Evolutionary conservation across 1,140 invertebrate species (phyloP).

Genomic region (Papilio polytes): DNA sequence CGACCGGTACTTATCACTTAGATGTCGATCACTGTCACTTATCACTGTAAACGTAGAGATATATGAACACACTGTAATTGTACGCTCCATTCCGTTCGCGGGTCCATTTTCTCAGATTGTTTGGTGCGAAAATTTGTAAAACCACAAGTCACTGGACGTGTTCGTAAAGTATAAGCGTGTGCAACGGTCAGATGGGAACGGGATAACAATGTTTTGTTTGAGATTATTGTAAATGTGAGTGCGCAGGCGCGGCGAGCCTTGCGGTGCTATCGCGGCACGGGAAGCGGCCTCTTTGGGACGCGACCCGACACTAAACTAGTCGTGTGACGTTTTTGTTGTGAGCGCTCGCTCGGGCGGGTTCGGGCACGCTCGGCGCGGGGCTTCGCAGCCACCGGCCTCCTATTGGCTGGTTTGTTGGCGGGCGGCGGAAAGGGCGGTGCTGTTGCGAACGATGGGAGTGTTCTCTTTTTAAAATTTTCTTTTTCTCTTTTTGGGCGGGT

Average conservation of each 20-base stretch:
- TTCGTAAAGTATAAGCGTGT: constrained; percentile 25
- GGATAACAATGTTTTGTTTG: constrained; percentile 52
- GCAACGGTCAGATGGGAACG: constrained; percentile 43
- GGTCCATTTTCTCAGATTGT: constrained; percentile 68
- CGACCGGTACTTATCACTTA: constrained; percentile 69
- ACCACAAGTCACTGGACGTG: constrained; percentile 61
- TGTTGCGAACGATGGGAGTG: constrained; percentile 65
- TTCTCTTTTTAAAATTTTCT: constrained; percentile 78
- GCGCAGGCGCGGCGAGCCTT: constrained; percentile 63
- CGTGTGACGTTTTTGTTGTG: constrained; percentile 80
- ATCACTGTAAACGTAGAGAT: constrained; percentile 70
- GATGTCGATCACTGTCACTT: constrained; percentile 80
- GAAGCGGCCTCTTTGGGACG: constrained; percentile 80
- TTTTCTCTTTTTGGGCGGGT: constrained; percentile 81
- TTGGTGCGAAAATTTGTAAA: constrained; percentile 48
- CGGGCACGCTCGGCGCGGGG: constrained; percentile 55
- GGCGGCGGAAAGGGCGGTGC: constrained; percentile 52
- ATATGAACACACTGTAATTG: constrained; percentile 69
- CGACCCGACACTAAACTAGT: constrained; percentile 82
- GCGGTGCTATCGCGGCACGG: constrained; percentile 56
- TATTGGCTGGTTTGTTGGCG: not conserved
- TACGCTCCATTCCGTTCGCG: constrained; percentile 76
- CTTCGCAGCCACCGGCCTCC: constrained; percentile 53
- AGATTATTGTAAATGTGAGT: constrained; percentile 63
- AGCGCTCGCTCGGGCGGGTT: constrained; percentile 66